Percentiles rank a stretch among this genome's conserved stretches.
Conservation (phyloP, 2,888 invertebrate genomes). For the Balanococcus diminutus region DNA sequence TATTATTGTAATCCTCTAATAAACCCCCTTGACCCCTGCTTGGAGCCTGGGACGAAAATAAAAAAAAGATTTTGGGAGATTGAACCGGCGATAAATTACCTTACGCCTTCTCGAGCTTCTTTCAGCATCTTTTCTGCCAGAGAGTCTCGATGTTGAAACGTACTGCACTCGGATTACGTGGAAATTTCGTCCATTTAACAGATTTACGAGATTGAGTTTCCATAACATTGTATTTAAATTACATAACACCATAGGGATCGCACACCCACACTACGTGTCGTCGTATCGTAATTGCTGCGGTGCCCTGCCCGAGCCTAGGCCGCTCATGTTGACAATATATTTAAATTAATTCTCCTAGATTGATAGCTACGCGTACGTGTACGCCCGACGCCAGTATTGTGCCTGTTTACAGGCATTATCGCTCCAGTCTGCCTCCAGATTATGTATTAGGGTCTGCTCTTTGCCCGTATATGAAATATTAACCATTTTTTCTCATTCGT, state of each 20-base stretch:
- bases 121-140: neutral
- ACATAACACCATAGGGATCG: neutral
- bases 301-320: neutral
- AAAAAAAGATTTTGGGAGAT: neutral
- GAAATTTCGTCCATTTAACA: neutral
- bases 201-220: constrained; percentile 5
- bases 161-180: neutral
- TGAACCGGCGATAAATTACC: neutral
- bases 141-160: neutral
- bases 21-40: too few species aligned
- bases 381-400: neutral
- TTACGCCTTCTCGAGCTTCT: neutral
- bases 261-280: neutral
- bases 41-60: too few species aligned
- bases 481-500: neutral
- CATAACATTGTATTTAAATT: neutral
- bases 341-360: neutral
- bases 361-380: neutral
- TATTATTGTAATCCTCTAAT: too few species aligned
- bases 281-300: neutral
- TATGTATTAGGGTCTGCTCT: neutral
- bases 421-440: neutral
- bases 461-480: neutral
- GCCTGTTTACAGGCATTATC: neutral
- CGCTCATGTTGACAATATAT: neutral